Percentiles rank a stretch among this genome's conserved stretches.
phyloP scores from a whole-genome alignment of 1,140 invertebrate species.

The Eumeta japonica region DNA sequence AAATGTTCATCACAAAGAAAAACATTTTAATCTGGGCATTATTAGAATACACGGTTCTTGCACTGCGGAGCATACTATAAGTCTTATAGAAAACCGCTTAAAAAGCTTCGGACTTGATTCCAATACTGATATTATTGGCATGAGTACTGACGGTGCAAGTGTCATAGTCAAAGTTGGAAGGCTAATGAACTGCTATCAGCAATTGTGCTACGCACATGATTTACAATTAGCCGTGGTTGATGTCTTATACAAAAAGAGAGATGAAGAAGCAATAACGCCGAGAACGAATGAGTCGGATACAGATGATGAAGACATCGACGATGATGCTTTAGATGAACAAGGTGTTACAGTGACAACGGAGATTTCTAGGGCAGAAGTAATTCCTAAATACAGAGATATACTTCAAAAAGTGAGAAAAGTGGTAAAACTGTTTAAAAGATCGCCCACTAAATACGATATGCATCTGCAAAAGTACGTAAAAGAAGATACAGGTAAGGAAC shows the following conservation, averaged over 20 bases:
- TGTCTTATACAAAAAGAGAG: conserved; percentile 9
- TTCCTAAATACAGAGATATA: conserved; percentile 8
- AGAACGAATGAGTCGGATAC: conserved; percentile 1
- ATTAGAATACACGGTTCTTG: conserved; percentile 10
- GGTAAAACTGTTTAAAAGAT: conserved; percentile 7
- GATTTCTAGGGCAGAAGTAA: neutral
- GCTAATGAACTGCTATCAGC: conserved; percentile 3
- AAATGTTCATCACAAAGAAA: conserved; percentile 7
- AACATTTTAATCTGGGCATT: conserved; percentile 8
- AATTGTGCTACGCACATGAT: conserved; percentile 10
- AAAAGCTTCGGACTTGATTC: conserved; percentile 1
- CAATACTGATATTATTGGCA: conserved; percentile 6
- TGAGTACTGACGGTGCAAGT: conserved; percentile 7
- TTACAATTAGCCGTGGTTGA: conserved; percentile 10
- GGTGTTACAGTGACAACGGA: neutral
- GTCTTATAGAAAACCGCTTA: conserved; percentile 1
- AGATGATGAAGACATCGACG: neutral
- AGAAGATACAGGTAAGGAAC: conserved; percentile 6
- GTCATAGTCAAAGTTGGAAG: conserved; percentile 9
- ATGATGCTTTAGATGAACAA: conserved; percentile 1
- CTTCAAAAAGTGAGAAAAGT: conserved; percentile 6
- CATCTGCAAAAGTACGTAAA: conserved; percentile 8
- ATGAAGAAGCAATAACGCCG: too few species aligned
- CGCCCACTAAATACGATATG: conserved; percentile 7
- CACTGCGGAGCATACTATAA: too few species aligned